Base-by-base conservation (phyloP, 2,888 invertebrate genomes). In the Caenorhabditis uteleia region DNA sequence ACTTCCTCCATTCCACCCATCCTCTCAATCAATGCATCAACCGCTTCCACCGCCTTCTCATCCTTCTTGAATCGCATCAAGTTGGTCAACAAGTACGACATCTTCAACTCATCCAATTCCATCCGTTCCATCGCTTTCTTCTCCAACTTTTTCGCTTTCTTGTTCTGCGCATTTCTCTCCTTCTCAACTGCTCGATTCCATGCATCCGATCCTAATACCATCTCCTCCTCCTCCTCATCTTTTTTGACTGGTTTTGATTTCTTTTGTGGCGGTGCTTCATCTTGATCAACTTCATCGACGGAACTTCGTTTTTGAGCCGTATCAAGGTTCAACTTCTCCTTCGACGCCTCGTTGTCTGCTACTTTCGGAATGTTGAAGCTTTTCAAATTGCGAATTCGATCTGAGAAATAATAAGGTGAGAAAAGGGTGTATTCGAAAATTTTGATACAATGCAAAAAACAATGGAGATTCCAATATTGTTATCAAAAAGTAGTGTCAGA, bases 1-100 rank as follows among this genome's bases (percentile, higher is more conserved):
- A 43, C 27, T 21, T 29, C 20, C 16, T 40, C 26, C 12, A 55
- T 25, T 14, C 31, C 33, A 21, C 20, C 20, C 27, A 42, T 1
- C 3, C 14, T 2, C 16, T 27, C 40, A 14, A 23, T 40, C 8
- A 21, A 20, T 8, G 14, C 27, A 6, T 44, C 39, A 5, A 36
- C 18, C 18, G 26, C 2, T 5, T 26, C 21, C 25, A n/a, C 42
- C 25, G 4, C 8, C 10, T 18, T 42, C 10, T 33, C 14, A 2
- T 10, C 25, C n/a, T 6, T 21, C 31, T 57, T 39, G n/a, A 49
- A 10, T 10, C 26, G 18, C 6, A 23, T 16, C 31, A 50, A 14
- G 20, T 57, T 57, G n/a, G 50, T 5, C 0, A 39, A 27, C 18
- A 50, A 36, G 26, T 57, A 50, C 7, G 45, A 38, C 20, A 50